Evolutionary conservation across 1,140 invertebrate genomes (phyloP).

Genomic region (Eriosoma lanigerum): DNA sequence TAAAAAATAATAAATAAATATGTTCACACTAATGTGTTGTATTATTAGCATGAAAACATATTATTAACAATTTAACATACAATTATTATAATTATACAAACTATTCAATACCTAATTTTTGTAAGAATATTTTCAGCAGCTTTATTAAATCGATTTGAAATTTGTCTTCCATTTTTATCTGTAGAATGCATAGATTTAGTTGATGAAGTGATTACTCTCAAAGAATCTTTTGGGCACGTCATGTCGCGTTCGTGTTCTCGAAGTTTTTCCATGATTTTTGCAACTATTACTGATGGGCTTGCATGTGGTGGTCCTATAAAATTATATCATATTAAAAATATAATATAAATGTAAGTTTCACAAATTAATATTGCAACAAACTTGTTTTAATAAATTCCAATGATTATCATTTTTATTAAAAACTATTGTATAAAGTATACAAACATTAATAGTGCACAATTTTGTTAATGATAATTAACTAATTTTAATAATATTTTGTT

Average conservation of each 20-base stretch:
- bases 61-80: too few relatives aligned
- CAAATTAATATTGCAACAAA: background rate
- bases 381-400: background rate
- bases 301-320: constrained; percentile 61
- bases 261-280: constrained; percentile 65
- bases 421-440: background rate
- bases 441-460: background rate
- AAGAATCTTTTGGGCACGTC: constrained; percentile 56
- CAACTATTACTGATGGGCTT: constrained; percentile 64
- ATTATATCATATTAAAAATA: constrained; percentile 47
- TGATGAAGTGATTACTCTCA: constrained; percentile 55
- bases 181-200: constrained; percentile 54
- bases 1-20: too few relatives aligned
- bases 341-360: background rate
- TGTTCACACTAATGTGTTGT: too few relatives aligned
- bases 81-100: too few relatives aligned
- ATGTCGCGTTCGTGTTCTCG: constrained; percentile 61
- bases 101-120: constrained; percentile 52
- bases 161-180: constrained; percentile 55
- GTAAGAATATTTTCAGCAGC: constrained; percentile 56
- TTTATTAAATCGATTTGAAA: constrained; percentile 54
- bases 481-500: too few relatives aligned
- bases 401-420: background rate
- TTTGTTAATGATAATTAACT: background rate
- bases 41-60: too few relatives aligned